phyloP scores from a whole-genome alignment of 2,797 vertebrate species.

The Ctenosaura bakeri region DNA sequence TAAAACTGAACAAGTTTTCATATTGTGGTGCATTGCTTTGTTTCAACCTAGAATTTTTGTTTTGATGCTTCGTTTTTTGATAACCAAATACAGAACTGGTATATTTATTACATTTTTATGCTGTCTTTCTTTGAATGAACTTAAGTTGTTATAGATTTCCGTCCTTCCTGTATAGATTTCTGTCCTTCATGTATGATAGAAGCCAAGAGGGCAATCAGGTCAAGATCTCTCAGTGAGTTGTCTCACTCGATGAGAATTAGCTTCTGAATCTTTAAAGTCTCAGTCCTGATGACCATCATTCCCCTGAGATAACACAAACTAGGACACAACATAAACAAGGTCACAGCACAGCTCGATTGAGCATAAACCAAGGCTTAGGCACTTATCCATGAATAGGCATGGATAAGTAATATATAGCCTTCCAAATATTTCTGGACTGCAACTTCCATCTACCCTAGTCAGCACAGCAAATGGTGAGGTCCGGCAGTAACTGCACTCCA shows the following conservation, averaged over 20 bases:
- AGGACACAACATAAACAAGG: neutral
- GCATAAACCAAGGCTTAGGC: neutral
- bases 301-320: neutral
- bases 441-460: neutral
- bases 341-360: neutral
- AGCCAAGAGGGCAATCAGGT: no score
- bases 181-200: no score
- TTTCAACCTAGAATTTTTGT: neutral
- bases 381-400: neutral
- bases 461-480: neutral
- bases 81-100: neutral
- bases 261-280: neutral
- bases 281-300: neutral
- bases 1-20: neutral
- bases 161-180: no score
- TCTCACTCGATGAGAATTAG: neutral
- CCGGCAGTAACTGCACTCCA: neutral
- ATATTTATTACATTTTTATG: no score
- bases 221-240: neutral
- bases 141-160: no score
- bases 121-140: neutral
- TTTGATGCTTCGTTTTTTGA: neutral
- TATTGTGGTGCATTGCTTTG: neutral
- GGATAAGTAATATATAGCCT: neutral
- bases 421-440: neutral